Conservation (phyloP, 2,113 vertebrate genomes). For the Megaceryle torquata region DNA sequence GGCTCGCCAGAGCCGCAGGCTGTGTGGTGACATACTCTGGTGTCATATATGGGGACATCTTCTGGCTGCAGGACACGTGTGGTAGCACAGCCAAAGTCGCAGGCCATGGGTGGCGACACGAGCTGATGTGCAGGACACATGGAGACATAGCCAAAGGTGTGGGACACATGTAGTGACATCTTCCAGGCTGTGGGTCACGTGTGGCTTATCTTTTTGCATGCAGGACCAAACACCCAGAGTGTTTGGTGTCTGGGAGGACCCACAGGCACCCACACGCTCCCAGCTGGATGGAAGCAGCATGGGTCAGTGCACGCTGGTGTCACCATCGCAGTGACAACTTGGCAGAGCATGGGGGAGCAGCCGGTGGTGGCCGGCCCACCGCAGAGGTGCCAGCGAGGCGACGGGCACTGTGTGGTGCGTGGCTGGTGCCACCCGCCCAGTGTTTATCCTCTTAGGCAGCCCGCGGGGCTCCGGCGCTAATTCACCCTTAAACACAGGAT, state of each 20-base stretch:
- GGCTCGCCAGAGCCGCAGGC: background rate
- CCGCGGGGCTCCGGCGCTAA: constrained; percentile 42
- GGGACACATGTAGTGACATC: background rate
- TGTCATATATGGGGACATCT: fast-evolving
- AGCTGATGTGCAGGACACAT: background rate
- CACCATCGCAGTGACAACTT: fast-evolving
- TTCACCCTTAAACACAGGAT: constrained; percentile 67
- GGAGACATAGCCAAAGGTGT: background rate
- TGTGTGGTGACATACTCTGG: background rate
- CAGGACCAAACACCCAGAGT: fast-evolving
- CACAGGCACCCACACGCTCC: background rate
- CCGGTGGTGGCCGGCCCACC: fast-evolving
- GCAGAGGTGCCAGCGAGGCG: fast-evolving
- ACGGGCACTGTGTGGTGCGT: fast-evolving
- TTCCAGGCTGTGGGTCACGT: background rate
- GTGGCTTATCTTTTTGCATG: fast-evolving
- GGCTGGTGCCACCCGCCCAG: background rate
- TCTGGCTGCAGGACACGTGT: background rate
- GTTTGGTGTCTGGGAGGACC: background rate
- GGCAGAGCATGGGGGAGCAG: background rate
- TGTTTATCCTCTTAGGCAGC: constrained; percentile 56
- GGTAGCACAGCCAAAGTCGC: background rate
- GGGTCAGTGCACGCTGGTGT: background rate
- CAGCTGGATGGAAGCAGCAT: fast-evolving
- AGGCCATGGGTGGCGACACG: background rate